Evolutionary conservation across 1,140 invertebrate genomes (phyloP), one percentile per base, ranked within the genome.

Genomic region (Drosophila pectinifera): DNA sequence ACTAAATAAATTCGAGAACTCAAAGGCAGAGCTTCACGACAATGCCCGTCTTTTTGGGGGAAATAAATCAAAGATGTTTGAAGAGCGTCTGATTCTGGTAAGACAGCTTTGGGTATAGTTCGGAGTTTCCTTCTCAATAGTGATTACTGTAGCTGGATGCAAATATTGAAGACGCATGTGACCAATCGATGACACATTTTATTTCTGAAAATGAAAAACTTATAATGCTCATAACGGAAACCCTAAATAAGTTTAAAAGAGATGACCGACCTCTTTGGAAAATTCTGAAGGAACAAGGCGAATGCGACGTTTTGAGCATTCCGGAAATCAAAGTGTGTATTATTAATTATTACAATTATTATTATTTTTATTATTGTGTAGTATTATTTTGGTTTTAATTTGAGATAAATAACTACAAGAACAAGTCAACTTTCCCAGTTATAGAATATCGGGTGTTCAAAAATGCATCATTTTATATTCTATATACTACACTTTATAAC

Each of bases 241-340:
- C 43, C 3, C 64, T 41, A 13, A 61, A 39, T 8, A 41, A 61
- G 51, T 51, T n/a, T 18, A 70, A 45, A 28, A 7, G 43, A 22
- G 83, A 91, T 28, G 10, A 64, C 1, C 69, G 88, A 0, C 79
- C 81, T 0, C 58, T 88, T n/a, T 92, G 90, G 91, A 92, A 91
- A 48, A 76, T 76, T 34, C 6, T 92, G 8, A 78, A 64, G 16
- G 91, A 91, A 31, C 59, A 80, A 26, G 73, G 45, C 7, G 76
- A 91, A 73, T 92, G 91, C 55, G 91, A 92, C 67, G 74, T 92
- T 6, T 36, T 88, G 3, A 92, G 91, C 51, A 70, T 92, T 38
- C 73, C 78, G 0, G 84, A 90, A 34, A 74, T 75, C 13, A 59
- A 86, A 49, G 80, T 83, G 8, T 18, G 61, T 59, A 28, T 28